Base-by-base conservation (phyloP, 1,140 invertebrate species). In the Theocolax elegans region DNA sequence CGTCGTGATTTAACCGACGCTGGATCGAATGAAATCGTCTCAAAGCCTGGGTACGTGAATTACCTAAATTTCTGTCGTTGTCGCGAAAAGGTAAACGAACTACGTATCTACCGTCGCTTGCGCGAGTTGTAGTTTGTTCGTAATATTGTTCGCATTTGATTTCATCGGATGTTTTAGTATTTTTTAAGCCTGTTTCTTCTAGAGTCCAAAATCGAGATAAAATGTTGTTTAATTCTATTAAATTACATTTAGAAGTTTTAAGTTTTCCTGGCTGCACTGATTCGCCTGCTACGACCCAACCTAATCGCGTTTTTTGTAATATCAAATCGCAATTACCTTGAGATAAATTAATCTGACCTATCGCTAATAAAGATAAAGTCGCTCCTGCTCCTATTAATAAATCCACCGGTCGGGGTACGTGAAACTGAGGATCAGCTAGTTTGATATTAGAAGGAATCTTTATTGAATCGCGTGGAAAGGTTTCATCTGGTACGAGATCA, bases 1-100 rank as follows among this genome's bases (percentile, higher is more conserved):
- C 49, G 46, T 78, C 49, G 44, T 49, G 56, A 9, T 56, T 25
- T 53, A 76, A 68, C 66, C 54, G 40, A 46, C 48, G 51, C 70
- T 76, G 70, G 1, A 64, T 12, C 1, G 25, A 31, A n/a, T n/a
- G n/a, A n/a, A n/a, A n/a, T n/a, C n/a, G n/a, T n/a, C n/a, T n/a
- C n/a, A n/a, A 17, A 63, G 58, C 3, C 58, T 46, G 42, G 8
- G 42, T 10, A 49, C 46, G 1, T 38, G 35, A 38, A 38, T 38
- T 12, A 12, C 35, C 35, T n/a, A n/a, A n/a, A n/a, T n/a, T n/a
- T n/a, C n/a, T n/a, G n/a, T n/a, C n/a, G n/a, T n/a, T n/a, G 6
- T 38, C 12, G 12, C 35, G 6, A 6, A 12, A 6, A 12, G 35
- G 12, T 12, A 38, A 12, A 6, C 35, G 6, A 38, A 38, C 35